Evolutionary conservation across 2,888 invertebrate species (phyloP).

Genomic region (Torymus texanus): DNA sequence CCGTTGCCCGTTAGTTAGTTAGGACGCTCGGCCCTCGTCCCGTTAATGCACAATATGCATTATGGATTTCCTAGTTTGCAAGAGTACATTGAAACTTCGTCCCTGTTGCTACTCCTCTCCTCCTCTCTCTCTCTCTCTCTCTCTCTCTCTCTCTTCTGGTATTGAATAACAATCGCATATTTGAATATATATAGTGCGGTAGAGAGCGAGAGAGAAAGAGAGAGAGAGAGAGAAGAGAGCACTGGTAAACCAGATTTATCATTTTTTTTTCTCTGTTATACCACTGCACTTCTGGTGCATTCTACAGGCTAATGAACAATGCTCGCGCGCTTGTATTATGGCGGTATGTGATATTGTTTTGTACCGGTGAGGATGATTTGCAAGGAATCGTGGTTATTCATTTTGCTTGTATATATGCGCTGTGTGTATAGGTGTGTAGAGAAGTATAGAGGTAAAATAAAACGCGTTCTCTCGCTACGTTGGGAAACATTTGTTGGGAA

Average conservation of each 20-base stretch:
- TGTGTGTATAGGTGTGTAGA: too few relatives aligned
- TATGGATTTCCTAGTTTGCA: constrained; percentile 49
- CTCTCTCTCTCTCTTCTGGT: not conserved
- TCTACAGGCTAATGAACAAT: too few relatives aligned
- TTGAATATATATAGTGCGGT: constrained; percentile 22
- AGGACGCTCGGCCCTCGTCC: not conserved
- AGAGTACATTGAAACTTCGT: constrained; percentile 39
- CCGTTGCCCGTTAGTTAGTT: constrained; percentile 28
- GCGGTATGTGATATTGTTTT: too few relatives aligned
- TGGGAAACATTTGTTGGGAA: too few relatives aligned
- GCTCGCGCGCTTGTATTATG: too few relatives aligned
- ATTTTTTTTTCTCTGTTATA: not conserved
- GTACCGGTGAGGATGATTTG: too few relatives aligned
- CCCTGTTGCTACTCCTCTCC: not conserved
- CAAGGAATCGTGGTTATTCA: too few relatives aligned
- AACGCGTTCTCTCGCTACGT: too few relatives aligned
- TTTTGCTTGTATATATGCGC: too few relatives aligned
- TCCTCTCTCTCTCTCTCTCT: not conserved
- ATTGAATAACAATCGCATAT: constrained; percentile 50
- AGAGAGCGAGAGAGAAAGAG: too few relatives aligned
- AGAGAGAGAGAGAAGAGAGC: not conserved
- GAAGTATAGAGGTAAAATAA: too few relatives aligned
- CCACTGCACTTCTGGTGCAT: too few relatives aligned
- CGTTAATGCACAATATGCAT: constrained; percentile 52
- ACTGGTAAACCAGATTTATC: constrained; percentile 19